Evolutionary conservation across 2,888 invertebrate genomes (phyloP).

Genomic region (Psylliodes chrysocephalus): DNA sequence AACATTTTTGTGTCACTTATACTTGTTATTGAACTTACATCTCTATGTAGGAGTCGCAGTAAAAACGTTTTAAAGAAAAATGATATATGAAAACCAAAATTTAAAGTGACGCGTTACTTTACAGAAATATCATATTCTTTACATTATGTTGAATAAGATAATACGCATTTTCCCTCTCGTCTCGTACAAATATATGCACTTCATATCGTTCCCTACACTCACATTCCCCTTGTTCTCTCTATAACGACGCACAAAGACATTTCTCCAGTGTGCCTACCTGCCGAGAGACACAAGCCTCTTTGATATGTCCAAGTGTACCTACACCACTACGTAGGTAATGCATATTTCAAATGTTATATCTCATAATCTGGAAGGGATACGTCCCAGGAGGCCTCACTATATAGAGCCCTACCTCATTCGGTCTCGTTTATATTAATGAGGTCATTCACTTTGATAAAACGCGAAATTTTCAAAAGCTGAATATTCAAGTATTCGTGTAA

Average conservation of each 20-base stretch:
- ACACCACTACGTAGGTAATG: constrained; percentile 40
- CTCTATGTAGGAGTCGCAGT: no score
- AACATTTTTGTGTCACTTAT: no score
- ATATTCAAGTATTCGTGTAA: constrained; percentile 26
- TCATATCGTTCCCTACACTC: constrained; percentile 7
- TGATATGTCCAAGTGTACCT: constrained; percentile 38
- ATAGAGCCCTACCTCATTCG: constrained; percentile 47
- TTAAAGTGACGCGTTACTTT: constrained; percentile 3
- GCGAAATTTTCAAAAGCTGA: constrained; percentile 38
- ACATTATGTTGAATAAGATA: background rate
- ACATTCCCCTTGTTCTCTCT: constrained; percentile 6
- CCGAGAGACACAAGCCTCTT: constrained; percentile 21
- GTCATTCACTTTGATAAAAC: constrained; percentile 53
- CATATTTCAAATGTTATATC: constrained; percentile 56
- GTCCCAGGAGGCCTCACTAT: constrained; percentile 49
- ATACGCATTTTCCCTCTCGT: constrained; percentile 9
- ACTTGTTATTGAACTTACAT: no score
- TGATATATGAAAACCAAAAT: constrained; percentile 4
- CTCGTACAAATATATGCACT: constrained; percentile 11
- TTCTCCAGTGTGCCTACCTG: constrained; percentile 28
- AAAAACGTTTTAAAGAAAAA: no score
- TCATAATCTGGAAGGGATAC: constrained; percentile 52
- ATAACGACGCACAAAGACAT: constrained; percentile 16
- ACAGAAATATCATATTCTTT: background rate
- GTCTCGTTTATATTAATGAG: constrained; percentile 56